Conservation (phyloP, 2,113 vertebrate genomes). For the Perca schrenkii region DNA sequence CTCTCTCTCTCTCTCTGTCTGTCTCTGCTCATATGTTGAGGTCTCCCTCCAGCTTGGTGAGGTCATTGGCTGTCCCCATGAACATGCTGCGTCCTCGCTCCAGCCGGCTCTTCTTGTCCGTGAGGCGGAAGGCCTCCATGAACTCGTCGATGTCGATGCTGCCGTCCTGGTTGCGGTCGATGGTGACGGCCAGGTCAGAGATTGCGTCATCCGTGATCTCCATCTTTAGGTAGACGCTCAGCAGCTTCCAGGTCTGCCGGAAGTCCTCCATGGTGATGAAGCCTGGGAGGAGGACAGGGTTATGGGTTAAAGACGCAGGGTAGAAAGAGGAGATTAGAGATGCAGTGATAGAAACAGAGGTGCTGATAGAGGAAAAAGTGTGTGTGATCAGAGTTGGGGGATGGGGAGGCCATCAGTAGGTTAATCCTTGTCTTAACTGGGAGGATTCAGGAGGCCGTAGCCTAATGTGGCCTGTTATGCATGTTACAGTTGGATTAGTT, state of each 20-base stretch:
- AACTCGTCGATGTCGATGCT: slow-evolving; percentile 96
- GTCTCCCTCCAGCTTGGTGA: slow-evolving; percentile 74
- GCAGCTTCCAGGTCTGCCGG: slow-evolving; percentile 92
- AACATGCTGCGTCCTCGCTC: slow-evolving; percentile 82
- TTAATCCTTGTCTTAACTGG: slow-evolving; percentile 64
- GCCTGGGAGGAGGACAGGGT: slow-evolving; percentile 77
- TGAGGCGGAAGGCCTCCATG: slow-evolving; percentile 95
- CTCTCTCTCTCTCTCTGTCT: no score
- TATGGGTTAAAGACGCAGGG: not conserved
- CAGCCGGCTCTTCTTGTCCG: slow-evolving; percentile 86
- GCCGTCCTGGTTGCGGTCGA: slow-evolving; percentile 94
- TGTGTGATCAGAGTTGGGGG: slow-evolving; percentile 12
- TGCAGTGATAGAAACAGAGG: not conserved
- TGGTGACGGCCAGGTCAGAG: slow-evolving; percentile 88
- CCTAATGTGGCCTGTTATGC: slow-evolving; percentile 8
- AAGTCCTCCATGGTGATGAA: slow-evolving; percentile 94
- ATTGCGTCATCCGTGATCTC: slow-evolving; percentile 89
- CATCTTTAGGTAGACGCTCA: slow-evolving; percentile 90
- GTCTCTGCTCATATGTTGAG: slow-evolving; percentile 66
- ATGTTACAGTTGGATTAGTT: slow-evolving; percentile 52
- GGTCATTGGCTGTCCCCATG: slow-evolving; percentile 74
- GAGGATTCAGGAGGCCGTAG: slow-evolving; percentile 40
- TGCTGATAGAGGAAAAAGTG: not conserved
- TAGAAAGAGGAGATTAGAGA: not conserved
- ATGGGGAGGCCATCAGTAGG: slow-evolving; percentile 60